A percentile compares a stretch with the other conserved stretches of the same genome.
Evolutionary conservation across 2,113 vertebrate species (phyloP).

Genomic region (Nannospalax galili): DNA sequence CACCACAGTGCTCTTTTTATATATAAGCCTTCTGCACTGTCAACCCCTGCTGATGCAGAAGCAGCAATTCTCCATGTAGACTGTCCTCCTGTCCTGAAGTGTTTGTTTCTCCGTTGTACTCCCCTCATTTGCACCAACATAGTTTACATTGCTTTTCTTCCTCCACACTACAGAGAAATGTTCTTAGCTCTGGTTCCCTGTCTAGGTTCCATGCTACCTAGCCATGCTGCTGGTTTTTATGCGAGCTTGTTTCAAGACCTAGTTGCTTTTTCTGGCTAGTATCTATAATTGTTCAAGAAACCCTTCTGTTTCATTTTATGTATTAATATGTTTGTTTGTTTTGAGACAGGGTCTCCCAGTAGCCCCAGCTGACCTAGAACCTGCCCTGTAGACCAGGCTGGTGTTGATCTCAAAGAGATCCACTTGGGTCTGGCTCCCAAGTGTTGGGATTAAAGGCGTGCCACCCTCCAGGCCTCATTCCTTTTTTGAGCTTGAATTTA

Average conservation of each 20-base stretch:
- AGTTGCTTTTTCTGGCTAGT: background rate
- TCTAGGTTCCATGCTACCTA: background rate
- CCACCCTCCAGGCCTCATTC: no score
- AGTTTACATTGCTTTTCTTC: background rate
- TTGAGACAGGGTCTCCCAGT: background rate
- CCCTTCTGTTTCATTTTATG: background rate
- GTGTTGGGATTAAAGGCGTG: no score
- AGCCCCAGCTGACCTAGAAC: no score
- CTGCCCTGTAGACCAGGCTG: no score
- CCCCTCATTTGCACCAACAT: background rate
- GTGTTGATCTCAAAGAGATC: no score
- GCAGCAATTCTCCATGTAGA: background rate
- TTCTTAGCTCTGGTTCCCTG: background rate
- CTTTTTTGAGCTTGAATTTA: no score
- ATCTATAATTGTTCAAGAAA: background rate
- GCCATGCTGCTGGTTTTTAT: background rate
- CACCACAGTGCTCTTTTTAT: background rate
- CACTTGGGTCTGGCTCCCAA: no score
- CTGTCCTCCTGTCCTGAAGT: background rate
- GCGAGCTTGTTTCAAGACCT: background rate
- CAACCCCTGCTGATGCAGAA: background rate
- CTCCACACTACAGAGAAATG: background rate
- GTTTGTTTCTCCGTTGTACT: background rate
- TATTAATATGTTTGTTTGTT: background rate
- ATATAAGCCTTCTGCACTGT: background rate